A percentile compares a stretch with the other conserved stretches of the same genome.
Conservation (phyloP, 2,797 vertebrate species). For the Chanos chanos region DNA sequence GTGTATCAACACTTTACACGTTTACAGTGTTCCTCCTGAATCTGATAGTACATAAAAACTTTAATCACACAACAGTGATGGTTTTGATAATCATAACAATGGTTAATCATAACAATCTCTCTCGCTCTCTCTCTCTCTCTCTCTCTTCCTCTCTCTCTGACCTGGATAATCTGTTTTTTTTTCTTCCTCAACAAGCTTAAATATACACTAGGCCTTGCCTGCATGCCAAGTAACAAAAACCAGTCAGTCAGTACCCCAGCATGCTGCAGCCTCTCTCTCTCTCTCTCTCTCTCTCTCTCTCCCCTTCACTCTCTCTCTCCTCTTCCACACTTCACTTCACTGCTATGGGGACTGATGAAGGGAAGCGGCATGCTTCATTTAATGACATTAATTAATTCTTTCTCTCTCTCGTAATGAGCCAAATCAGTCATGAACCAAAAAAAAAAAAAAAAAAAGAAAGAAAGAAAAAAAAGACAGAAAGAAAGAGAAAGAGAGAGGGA, state of each 20-base stretch:
- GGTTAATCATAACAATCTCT: too few species aligned
- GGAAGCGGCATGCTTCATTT: constrained; percentile 62
- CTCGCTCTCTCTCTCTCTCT: too few species aligned
- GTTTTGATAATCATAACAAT: too few species aligned
- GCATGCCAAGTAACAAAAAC: constrained; percentile 40
- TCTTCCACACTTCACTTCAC: constrained; percentile 57
- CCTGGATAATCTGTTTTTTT: constrained; percentile 57
- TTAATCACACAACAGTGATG: too few species aligned
- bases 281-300: constrained; percentile 1
- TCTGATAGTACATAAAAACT: too few species aligned
- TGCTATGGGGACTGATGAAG: constrained; percentile 36
- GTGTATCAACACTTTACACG: too few species aligned
- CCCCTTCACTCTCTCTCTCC: neutral
- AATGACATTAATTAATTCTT: constrained; percentile 73
- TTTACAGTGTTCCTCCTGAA: too few species aligned
- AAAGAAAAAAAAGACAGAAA: too few species aligned
- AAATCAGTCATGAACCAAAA: constrained; percentile 60
- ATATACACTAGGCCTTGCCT: constrained; percentile 56
- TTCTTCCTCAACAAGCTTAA: constrained; percentile 54
- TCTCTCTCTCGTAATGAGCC: constrained; percentile 68
- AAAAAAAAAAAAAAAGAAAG: constrained; percentile 30
- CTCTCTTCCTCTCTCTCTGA: constrained; percentile 53
- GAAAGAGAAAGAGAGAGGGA: constrained; percentile 22
- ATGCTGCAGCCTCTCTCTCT: neutral
- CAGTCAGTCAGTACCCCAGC: neutral